Base-by-base conservation (phyloP, 53 echinoderm and acorn worm species). In the Echinarachnius parma region DNA sequence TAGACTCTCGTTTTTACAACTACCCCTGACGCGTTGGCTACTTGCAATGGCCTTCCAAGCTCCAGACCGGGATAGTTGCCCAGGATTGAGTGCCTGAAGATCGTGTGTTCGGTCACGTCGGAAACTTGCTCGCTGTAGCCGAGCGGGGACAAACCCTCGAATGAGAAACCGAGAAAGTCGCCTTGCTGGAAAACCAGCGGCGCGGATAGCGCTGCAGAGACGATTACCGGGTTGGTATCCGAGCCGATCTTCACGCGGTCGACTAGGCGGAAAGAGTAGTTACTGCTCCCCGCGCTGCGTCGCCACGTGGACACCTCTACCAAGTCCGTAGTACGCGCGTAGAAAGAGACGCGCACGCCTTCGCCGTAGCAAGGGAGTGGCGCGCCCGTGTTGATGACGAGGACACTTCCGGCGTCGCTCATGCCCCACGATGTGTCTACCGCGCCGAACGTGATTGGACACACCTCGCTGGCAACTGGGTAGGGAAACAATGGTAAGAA, bases 31-130 rank as follows among this genome's bases (percentile, higher is more conserved):
- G 50, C 0, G 34, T 52, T 53, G 4, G 32, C 33, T 11, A 68
- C 68, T 15, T 52, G 21, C 35, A 68, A 34, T 10, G 10, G 3
- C 9, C 5, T 22, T 1, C 53, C 53, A 68, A 35, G 14, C 1
- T n/a, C 48, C 9, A 68, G 24, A 28, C 52, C 68, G 9, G 68
- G 68, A 28, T 68, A 68, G 34, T 68, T 68, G 4, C 50, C 68
- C 1, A 68, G 68, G 4, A 1, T 68, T 10, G 68, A 52, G 23
- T 32, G 34, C 18, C 11, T 11, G 34, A 48, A 52, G 10, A 68
- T 21, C 2, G 24, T 52, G 48, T 68, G 68, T 24, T 68, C 68
- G 2, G 68, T 33, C 4, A 34, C 68, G 9, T 52, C 33, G 15
- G 50, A 3, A 7, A 14, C 52, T 19, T 0, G 14, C 1, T 52